Conservation (phyloP, 1,140 invertebrate genomes). For the Drosophila erecta region DNA sequence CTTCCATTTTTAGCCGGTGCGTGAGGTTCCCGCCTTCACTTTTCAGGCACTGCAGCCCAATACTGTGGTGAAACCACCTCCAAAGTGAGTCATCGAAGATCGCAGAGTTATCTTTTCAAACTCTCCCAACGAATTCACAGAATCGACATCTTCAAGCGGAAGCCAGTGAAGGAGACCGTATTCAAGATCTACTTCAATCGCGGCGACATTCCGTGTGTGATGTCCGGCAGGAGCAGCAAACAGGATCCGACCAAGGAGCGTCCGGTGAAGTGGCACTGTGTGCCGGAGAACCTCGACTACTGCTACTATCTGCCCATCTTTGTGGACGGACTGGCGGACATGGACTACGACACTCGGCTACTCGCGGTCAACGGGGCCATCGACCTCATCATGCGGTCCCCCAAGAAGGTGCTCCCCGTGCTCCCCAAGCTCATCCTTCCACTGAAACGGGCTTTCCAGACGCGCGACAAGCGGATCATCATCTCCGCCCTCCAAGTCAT, state of each 20-base stretch:
- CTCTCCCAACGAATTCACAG: conserved; percentile 15
- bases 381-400: conserved; percentile 89
- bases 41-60: conserved; percentile 91
- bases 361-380: conserved; percentile 72
- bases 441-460: conserved; percentile 95
- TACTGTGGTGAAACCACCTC: conserved; percentile 88
- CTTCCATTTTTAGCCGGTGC: conserved; percentile 50
- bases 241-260: conserved; percentile 69
- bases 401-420: conserved; percentile 93
- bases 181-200: conserved; percentile 78
- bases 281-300: conserved; percentile 91
- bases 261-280: conserved; percentile 72
- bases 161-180: conserved; percentile 68
- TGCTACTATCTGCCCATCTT: conserved; percentile 97
- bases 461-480: conserved; percentile 90
- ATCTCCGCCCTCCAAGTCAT: conserved; percentile 91
- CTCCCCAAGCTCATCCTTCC: conserved; percentile 96
- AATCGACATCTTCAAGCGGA: conserved; percentile 71
- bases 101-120: no score
- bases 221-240: conserved; percentile 55
- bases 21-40: conserved; percentile 91
- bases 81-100: conserved; percentile 54
- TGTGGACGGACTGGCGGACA: conserved; percentile 90
- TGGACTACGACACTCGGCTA: conserved; percentile 62
- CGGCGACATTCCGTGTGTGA: conserved; percentile 76